Base-by-base conservation (phyloP, 2,797 vertebrate species). In the Sardinella longiceps region DNA sequence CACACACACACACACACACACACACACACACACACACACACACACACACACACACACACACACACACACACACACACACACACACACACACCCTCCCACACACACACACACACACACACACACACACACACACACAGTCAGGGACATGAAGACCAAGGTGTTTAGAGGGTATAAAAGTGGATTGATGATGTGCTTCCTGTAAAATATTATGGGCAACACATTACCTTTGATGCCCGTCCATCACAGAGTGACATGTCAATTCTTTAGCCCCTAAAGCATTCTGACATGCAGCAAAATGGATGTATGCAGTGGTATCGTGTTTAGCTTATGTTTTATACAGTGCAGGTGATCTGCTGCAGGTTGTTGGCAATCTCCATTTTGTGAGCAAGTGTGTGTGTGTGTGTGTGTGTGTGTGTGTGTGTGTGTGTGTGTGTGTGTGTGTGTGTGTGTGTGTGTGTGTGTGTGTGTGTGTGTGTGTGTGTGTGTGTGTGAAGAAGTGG, bases 141-240 rank as follows among this genome's bases (percentile, higher is more conserved):
- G n/a, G 28, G n/a, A 30, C 25, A 28, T 0, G 28, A 25, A 30
- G 1, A 66, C 60, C 25, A 63, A 37, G 12, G 3, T 15, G 28
- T 37, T 18, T 74, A 39, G 66, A 20, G 5, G 33, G 66, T 37
- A 39, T 74, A 74, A 74, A 74, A 37, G 14, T 11, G 30, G 30
- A 74, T 39, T 74, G 66, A 74, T 74, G 66, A 15, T 5, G 30
- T 74, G 20, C 66, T 51, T 74, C 15, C 23, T 74, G 43, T 70
- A 30, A 74, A 74, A 70, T 70, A 33, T 74, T 33, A 74, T 74
- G 66, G 66, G 30, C 66, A 37, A 5, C 30, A 74, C 66, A 37
- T 37, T 74, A 74, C 33, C 18, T 37, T 74, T 74, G 66, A 74
- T 74, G 30, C 30, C 28, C 18, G 30, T 74, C 66, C 66, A 74